A percentile compares a stretch with the other conserved stretches of the same genome.
Evolutionary conservation across 2,797 vertebrate genomes (phyloP).

Genomic region (Coregonus suidteri): DNA sequence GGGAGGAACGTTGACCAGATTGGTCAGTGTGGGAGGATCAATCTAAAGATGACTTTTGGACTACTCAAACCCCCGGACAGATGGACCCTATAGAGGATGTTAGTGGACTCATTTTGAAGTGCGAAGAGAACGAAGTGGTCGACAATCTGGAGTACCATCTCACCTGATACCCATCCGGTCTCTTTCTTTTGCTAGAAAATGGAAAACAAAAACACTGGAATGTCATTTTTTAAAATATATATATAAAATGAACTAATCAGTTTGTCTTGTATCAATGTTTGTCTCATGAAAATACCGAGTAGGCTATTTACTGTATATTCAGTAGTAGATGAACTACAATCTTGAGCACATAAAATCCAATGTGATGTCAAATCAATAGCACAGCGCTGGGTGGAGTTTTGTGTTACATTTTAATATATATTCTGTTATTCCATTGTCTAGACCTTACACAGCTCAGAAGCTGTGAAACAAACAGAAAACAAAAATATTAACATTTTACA

Average conservation of each 20-base stretch:
- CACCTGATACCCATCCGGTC: conserved; percentile 30
- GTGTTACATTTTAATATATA: conserved; percentile 79
- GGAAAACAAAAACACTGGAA: conserved; percentile 81
- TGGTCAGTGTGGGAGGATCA: too few relatives aligned
- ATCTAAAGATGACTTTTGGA: conserved; percentile 38
- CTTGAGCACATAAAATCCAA: too few relatives aligned
- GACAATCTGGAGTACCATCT: conserved; percentile 69
- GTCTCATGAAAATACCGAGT: too few relatives aligned
- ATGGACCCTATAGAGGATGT: conserved; percentile 19
- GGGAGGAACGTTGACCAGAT: conserved; percentile 8
- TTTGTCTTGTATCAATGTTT: neutral
- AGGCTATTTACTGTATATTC: too few relatives aligned
- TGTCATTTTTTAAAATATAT: conserved; percentile 71
- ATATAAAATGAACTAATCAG: conserved; percentile 52
- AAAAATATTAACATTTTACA: conserved; percentile 66
- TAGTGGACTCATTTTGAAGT: conserved; percentile 43
- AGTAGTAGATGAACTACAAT: too few relatives aligned
- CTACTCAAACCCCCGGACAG: conserved; percentile 25
- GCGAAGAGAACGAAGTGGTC: conserved; percentile 43
- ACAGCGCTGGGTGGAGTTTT: conserved; percentile 1
- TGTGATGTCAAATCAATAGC: neutral
- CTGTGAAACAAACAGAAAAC: conserved; percentile 45
- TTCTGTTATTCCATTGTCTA: conserved; percentile 73
- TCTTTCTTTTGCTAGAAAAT: conserved; percentile 73
- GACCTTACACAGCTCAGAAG: conserved; percentile 62